Evolutionary conservation across 2,888 invertebrate species (phyloP), one percentile per base, ranked within the genome.

Genomic region (Chymomyza caudatula): DNA sequence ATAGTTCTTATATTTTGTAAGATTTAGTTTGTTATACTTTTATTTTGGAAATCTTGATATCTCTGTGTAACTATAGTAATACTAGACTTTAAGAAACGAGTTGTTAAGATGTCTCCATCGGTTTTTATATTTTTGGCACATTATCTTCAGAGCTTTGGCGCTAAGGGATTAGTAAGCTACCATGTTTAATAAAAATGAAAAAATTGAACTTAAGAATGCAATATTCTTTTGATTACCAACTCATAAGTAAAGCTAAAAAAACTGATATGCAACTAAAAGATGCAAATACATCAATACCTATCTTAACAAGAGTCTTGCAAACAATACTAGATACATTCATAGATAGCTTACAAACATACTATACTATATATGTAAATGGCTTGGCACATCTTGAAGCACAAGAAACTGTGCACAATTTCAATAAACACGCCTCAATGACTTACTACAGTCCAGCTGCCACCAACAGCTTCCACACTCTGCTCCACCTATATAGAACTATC

Each of bases 351-450:
- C 11, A 6, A 0, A 29, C 29, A 37, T 37, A n/a, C n/a, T n/a
- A n/a, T n/a, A n/a, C n/a, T n/a, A n/a, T n/a, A 37, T 37, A 37
- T 37, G 29, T 11, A 37, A 37, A 37, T 37, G 29, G 29, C 29
- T 11, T 37, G 15, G 47, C 47, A 47, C 15, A 17, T 47, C 47
- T 47, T 47, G 58, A 66, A 66, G 43, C 53, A 37, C 60, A 67
- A 67, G 60, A 67, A 67, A 51, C 60, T 56, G 67, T 56, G 67
- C 67, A 67, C 67, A 67, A 66, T 66, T 66, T 58, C 66, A 66
- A 66, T 66, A 66, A 66, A 59, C 66, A 66, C 66, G 66, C 66
- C 66, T 59, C 66, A 66, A 58, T 66, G 66, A 66, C 67, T 66
- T 66, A 66, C 66, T 66, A 47, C 47, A 47, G 19, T 17, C 47